phyloP scores from a whole-genome alignment of 37 sponge, comb jelly and placozoan genomes.

The Oopsacas minuta region DNA sequence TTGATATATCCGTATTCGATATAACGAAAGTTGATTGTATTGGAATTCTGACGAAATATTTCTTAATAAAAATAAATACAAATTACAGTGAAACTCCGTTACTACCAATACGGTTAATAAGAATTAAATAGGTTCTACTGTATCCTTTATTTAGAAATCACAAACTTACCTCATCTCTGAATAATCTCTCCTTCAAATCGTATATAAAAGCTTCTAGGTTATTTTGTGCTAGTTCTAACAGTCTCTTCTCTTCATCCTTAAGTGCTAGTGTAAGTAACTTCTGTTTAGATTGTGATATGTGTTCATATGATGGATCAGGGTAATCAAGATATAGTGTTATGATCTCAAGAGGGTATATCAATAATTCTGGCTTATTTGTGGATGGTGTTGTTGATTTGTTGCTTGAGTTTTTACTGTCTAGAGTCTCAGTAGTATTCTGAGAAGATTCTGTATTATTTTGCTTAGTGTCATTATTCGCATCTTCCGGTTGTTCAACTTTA shows the following conservation, averaged over 20 bases:
- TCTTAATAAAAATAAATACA: too few species aligned
- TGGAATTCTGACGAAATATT: too few species aligned
- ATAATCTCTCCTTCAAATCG: not conserved
- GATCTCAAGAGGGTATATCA: not conserved
- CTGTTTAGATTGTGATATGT: not conserved
- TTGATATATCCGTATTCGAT: too few species aligned
- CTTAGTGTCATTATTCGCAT: not conserved
- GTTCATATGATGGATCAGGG: not conserved
- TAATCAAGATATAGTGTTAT: not conserved
- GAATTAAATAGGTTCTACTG: not conserved
- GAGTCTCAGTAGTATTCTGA: not conserved
- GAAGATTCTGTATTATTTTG: not conserved
- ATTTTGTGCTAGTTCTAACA: not conserved
- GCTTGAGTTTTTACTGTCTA: not conserved
- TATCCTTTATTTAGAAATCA: not conserved
- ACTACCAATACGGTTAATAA: not conserved
- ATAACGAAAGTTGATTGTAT: too few species aligned
- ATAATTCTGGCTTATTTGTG: not conserved
- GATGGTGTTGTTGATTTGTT: not conserved
- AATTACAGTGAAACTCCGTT: too few species aligned
- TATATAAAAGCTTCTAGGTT: conserved; percentile 13
- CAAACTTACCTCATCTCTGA: not conserved
- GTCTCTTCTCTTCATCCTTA: not conserved
- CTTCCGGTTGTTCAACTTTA: not conserved
- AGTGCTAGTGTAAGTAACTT: not conserved